Conservation (phyloP, 2,888 invertebrate genomes). For the Drosophila helvetica region DNA sequence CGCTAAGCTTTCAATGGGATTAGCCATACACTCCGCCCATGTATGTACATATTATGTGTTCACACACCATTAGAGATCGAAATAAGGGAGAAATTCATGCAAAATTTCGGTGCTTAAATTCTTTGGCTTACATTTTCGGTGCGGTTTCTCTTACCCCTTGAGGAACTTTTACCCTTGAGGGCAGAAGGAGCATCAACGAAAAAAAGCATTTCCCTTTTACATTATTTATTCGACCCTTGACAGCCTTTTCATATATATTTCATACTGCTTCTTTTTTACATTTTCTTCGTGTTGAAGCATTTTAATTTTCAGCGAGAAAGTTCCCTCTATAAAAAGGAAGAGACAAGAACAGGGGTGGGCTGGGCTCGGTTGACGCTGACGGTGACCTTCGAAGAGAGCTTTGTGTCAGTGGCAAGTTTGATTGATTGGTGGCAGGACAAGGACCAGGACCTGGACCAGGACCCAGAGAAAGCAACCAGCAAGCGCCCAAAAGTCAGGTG, state of each 20-base stretch:
- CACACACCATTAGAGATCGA: slow-evolving; percentile 43
- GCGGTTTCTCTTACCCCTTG: slow-evolving; percentile 29
- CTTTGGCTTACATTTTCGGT: slow-evolving; percentile 27
- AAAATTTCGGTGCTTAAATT: slow-evolving; percentile 12
- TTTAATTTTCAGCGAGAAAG: slow-evolving; percentile 38
- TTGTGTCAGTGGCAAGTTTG: slow-evolving; percentile 32
- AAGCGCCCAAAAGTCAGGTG: slow-evolving; percentile 33
- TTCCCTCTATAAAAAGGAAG: neutral
- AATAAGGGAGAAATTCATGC: slow-evolving; percentile 16
- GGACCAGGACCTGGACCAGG: slow-evolving; percentile 4
- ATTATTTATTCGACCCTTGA: slow-evolving; percentile 58
- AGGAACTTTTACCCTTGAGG: slow-evolving; percentile 27
- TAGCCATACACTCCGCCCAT: slow-evolving; percentile 7
- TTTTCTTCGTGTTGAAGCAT: slow-evolving; percentile 43
- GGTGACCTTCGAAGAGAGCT: slow-evolving; percentile 7
- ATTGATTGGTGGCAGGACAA: slow-evolving; percentile 30
- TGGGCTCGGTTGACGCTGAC: too few species aligned
- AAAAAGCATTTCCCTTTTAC: slow-evolving; percentile 40
- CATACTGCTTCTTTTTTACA: slow-evolving; percentile 34
- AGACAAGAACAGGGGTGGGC: neutral
- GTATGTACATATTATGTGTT: neutral
- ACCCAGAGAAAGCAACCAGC: slow-evolving; percentile 17
- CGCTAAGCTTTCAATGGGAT: slow-evolving; percentile 42
- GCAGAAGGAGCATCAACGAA: slow-evolving; percentile 2
- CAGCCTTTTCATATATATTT: slow-evolving; percentile 50